Evolutionary conservation across 1,140 invertebrate species (phyloP), one percentile per base, ranked within the genome.

Genomic region (Lepeophtheirus salmonis): DNA sequence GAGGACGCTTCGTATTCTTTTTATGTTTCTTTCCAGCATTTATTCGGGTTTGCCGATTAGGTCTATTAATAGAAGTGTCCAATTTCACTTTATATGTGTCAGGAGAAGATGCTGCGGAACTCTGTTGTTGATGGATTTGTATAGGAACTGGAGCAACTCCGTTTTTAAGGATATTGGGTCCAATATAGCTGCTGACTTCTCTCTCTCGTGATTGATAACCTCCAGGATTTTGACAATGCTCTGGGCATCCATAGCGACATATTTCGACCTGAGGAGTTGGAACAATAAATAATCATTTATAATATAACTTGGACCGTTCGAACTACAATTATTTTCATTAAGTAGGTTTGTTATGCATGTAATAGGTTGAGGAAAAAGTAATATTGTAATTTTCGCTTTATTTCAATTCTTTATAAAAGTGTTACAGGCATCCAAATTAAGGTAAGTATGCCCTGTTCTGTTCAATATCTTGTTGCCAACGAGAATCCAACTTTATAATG

Each of bases 201-300:
- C 53, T 54, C 71, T 66, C 25, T 18, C 41, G 24, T 14, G 52
- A 22, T 48, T 62, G 49, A 65, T 67, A 18, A 73, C 76, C n/a
- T 79, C 70, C 70, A 83, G 85, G 64, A 22, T 61, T 62, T 53
- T 68, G 67, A 49, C 86, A 90, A 67, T 89, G 86, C 68, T 89
- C 86, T 52, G 89, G 71, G 68, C 89, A 92, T 1, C 87, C 88
- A 66, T 89, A 86, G 21, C 88, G 76, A 68, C 88, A 92, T 64
- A 91, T 90, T 70, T 91, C 87, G 48, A 81, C 79, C 67, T 73
- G 65, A 16, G 51, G 22, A 50, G 24, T 30, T 10, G 30, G 30
- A 10, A n/a, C n/a, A n/a, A n/a, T n/a, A n/a, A n/a, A n/a, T n/a
- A n/a, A n/a, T n/a, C n/a, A n/a, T n/a, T n/a, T n/a, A n/a, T n/a